Percentiles rank a stretch among this genome's conserved stretches.
These are phyloP conservation scores for Drosophila neonasuta DNA, from an alignment of 2,888 invertebrate species.

Conservation along the genomic window DNA sequence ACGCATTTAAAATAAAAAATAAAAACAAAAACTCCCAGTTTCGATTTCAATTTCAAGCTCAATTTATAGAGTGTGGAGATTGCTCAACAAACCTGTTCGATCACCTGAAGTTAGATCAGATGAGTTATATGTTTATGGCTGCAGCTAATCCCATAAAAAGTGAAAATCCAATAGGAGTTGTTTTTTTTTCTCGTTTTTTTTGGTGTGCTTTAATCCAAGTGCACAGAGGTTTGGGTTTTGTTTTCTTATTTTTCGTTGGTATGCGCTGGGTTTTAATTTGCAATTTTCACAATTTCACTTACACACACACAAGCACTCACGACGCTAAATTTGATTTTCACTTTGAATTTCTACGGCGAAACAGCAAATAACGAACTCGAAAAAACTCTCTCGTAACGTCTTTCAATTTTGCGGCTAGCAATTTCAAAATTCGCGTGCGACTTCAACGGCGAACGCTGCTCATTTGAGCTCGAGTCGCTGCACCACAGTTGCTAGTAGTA, in stretches of 20 bases:
- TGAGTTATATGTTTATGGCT: conserved; percentile 15
- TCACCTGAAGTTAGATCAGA: conserved; percentile 36
- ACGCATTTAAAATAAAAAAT: conserved; percentile 14
- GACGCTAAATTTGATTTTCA: conserved; percentile 64
- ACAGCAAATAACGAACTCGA: conserved; percentile 13
- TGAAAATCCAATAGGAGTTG: conserved; percentile 52
- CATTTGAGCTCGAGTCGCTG: conserved; percentile 57
- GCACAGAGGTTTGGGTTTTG: conserved; percentile 42
- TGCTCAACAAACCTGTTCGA: conserved; percentile 70
- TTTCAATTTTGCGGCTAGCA: conserved; percentile 26
- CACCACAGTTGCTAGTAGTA: conserved; percentile 32
- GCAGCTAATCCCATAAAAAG: conserved; percentile 75
- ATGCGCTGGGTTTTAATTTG: conserved; percentile 51
- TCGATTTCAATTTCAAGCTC: conserved; percentile 44
- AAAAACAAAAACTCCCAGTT: conserved; percentile 34
- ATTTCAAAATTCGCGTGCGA: conserved; percentile 71
- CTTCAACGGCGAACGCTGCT: conserved; percentile 66
- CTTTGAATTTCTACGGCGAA: conserved; percentile 61
- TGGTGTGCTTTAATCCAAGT: conserved; percentile 73
- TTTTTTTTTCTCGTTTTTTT: conserved; percentile 6
- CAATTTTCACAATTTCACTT: conserved; percentile 74
- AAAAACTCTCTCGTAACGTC: conserved; percentile 63
- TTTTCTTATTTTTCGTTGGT: conserved; percentile 14
- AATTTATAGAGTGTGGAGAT: conserved; percentile 8
- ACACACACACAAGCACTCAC: conserved; percentile 17